phyloP scores from a whole-genome alignment of 2,113 vertebrate genomes.

The Phrynocephalus versicolor region DNA sequence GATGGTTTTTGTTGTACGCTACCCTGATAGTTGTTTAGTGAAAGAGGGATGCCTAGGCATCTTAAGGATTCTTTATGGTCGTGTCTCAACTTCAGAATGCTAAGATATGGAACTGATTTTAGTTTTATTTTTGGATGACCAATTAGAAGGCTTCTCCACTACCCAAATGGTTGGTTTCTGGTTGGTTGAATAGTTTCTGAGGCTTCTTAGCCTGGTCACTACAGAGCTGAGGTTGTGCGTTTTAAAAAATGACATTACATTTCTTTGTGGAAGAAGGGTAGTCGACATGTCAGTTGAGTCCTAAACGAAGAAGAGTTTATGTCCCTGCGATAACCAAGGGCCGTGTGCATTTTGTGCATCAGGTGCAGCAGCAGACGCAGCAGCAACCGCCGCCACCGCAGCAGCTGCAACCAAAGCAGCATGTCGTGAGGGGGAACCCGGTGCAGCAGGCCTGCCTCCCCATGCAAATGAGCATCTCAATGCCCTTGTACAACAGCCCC shows the following conservation, averaged over 20 bases:
- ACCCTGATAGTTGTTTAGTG: too few relatives aligned
- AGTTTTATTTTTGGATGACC: too few relatives aligned
- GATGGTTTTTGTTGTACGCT: too few relatives aligned
- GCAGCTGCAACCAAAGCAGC: conserved; percentile 67
- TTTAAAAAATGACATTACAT: background rate
- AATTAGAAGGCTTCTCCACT: too few relatives aligned
- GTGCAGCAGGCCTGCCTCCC: conserved; percentile 70
- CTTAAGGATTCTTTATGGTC: too few relatives aligned
- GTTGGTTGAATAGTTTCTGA: too few relatives aligned
- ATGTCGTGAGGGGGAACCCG: conserved; percentile 63
- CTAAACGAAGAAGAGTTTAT: background rate
- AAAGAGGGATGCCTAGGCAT: too few relatives aligned
- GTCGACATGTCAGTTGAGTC: background rate
- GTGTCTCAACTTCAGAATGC: too few relatives aligned
- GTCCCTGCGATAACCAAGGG: background rate
- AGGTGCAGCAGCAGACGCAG: background rate
- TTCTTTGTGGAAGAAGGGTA: background rate
- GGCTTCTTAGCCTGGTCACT: too few relatives aligned
- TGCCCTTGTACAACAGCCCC: conserved; percentile 81
- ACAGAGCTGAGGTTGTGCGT: too few relatives aligned
- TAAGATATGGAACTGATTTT: too few relatives aligned
- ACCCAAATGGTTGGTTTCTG: too few relatives aligned
- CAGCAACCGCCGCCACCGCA: conserved; percentile 8
- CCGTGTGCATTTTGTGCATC: background rate
- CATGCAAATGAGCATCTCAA: conserved; percentile 70